Base-by-base conservation (phyloP, 1,140 invertebrate species). In the Eumeta japonica region DNA sequence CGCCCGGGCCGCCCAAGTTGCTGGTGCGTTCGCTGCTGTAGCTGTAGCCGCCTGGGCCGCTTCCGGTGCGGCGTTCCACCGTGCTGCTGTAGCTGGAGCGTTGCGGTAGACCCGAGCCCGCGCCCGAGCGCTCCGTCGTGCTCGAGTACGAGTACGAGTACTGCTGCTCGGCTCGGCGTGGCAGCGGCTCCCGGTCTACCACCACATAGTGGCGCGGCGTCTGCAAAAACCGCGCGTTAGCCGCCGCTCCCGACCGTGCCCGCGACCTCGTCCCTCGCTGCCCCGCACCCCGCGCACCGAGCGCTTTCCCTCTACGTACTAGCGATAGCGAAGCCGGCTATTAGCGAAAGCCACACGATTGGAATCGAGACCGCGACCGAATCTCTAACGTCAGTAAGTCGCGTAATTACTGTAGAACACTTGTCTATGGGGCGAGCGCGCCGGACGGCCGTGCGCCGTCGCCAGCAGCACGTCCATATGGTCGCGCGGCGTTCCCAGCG, bases 141-240 rank as follows among this genome's bases (percentile, higher is more conserved):
- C 83, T 85, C 65, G 78, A 78, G 78, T 89, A 89, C 49, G 86
- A 87, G 79, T 89, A 90, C 52, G 85, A 89, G 81, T 89, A 90
- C 77, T 86, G 83, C 73, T 87, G 79, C 68, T 87, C 85, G 35
- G 83, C 81, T 67, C 84, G 81, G 48, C 85, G 76, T 49, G 82
- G 80, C 49, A 77, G 62, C 50, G 83, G 79, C 44, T 86, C 85
- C 59, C 84, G 82, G 76, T 89, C 87, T 68, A 83, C 82, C 58
- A 89, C 87, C 70, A 87, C 83, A 79, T 90, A 89, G 80, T 89
- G 86, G 48, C 88, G 82, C 66, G 88, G 88, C 76, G 84, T 90
- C 88, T 90, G 80, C 68, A 79, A 80, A 50, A 24, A 24, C 20
- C 20, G 20, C 20, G 20, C 20, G 5, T 5, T 58, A 70, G 66